phyloP scores from a whole-genome alignment of 35 echinoderm and acorn worm species.

The Ophiothrix spiculata region DNA sequence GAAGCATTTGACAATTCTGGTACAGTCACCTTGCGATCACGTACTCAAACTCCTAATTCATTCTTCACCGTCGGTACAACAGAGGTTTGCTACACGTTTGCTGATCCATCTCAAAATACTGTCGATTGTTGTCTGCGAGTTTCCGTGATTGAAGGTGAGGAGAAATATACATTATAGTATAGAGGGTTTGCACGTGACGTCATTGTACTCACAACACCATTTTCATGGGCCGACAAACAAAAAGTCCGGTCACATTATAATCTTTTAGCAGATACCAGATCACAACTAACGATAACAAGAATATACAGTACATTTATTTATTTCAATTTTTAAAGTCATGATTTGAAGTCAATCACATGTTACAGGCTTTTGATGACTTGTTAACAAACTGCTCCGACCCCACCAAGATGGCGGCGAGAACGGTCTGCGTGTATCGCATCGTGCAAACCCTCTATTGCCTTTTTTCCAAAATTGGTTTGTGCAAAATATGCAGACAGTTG shows the following conservation, averaged over 20 bases:
- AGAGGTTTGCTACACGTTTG: slow-evolving; percentile 58
- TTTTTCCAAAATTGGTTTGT: too few species aligned
- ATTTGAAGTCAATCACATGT: background rate
- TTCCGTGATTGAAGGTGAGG: slow-evolving; percentile 23
- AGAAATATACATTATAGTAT: too few species aligned
- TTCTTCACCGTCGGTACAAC: slow-evolving; percentile 52
- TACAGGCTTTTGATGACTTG: too few species aligned
- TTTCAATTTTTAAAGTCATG: background rate
- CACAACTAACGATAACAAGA: background rate
- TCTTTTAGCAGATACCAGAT: background rate
- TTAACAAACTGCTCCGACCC: too few species aligned
- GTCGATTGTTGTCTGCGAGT: slow-evolving; percentile 49
- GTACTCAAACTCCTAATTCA: slow-evolving; percentile 38
- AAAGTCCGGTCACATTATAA: background rate
- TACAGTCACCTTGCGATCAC: background rate
- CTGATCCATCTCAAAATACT: slow-evolving; percentile 43
- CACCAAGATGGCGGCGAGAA: too few species aligned
- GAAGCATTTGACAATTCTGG: slow-evolving; percentile 73
- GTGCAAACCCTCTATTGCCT: too few species aligned
- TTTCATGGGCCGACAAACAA: background rate
- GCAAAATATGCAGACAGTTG: too few species aligned
- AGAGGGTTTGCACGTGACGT: too few species aligned
- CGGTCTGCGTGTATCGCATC: too few species aligned
- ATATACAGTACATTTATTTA: background rate
- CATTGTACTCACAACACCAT: background rate